Evolutionary conservation across 2,113 vertebrate species (phyloP).

Genomic region (Tragulus kanchil): DNA sequence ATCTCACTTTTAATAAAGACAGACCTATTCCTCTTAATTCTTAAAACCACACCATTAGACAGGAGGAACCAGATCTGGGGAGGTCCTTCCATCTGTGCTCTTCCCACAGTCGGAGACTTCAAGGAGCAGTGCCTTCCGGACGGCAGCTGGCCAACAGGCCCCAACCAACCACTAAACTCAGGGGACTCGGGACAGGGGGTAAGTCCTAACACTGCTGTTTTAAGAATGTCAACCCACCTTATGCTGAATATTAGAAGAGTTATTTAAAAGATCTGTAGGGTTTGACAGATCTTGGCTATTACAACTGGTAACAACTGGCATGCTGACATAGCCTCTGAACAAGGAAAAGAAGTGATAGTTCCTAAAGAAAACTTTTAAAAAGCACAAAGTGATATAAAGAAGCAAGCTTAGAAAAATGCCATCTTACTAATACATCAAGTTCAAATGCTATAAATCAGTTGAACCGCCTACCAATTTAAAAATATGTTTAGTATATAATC

Average conservation of each 20-base stretch:
- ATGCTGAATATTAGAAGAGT: not conserved
- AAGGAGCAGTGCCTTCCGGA: not conserved
- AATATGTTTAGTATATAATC: not conserved
- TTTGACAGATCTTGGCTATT: not conserved
- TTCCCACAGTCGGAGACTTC: not conserved
- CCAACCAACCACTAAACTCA: not conserved
- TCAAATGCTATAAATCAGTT: not conserved
- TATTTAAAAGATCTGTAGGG: not conserved
- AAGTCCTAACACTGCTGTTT: not conserved
- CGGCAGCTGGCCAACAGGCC: not conserved
- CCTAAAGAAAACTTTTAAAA: not conserved
- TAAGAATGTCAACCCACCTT: not conserved
- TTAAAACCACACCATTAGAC: not conserved
- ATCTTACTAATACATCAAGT: slow-evolving; percentile 8
- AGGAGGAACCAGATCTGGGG: not conserved
- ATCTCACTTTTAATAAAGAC: not conserved
- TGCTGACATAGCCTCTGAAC: not conserved
- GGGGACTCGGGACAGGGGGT: not conserved
- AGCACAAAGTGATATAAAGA: not conserved
- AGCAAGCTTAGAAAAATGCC: not conserved
- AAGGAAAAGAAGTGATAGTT: not conserved
- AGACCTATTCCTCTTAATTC: not conserved
- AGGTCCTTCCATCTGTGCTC: not conserved
- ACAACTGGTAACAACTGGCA: not conserved
- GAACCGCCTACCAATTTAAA: slow-evolving; percentile 3